Conservation (phyloP, 1,140 invertebrate species). For the Drosophila willistoni region DNA sequence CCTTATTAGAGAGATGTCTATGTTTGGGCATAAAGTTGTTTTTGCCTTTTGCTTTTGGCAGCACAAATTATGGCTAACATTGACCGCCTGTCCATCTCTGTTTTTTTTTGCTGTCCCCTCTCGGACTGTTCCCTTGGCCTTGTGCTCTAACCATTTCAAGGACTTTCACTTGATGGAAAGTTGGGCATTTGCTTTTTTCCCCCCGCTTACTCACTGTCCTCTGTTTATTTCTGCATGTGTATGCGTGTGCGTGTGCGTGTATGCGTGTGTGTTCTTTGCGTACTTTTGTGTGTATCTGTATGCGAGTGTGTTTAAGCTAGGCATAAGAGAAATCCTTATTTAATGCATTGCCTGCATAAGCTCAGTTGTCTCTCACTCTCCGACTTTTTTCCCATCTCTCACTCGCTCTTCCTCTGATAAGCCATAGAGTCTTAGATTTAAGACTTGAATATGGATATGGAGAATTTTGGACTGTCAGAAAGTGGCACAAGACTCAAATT, state of each 20-base stretch:
- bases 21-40: constrained; percentile 15
- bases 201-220: not conserved
- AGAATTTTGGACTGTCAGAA: not conserved
- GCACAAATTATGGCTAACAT: constrained; percentile 71
- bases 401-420: not conserved
- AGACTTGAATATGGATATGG: constrained; percentile 12
- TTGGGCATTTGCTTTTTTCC: constrained; percentile 19
- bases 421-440: constrained; percentile 6
- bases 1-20: constrained; percentile 52
- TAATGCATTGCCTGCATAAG: constrained; percentile 21
- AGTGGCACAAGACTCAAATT: constrained; percentile 1
- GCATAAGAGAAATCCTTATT: constrained; percentile 15
- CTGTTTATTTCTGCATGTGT: not conserved
- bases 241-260: not conserved
- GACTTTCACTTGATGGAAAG: constrained; percentile 51
- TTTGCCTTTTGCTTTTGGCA: constrained; percentile 66
- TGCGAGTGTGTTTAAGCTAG: constrained; percentile 6
- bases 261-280: not conserved
- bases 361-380: constrained; percentile 3
- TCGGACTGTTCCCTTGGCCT: not conserved
- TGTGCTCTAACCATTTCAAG: constrained; percentile 27
- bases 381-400: no score
- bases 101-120: not conserved
- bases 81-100: constrained; percentile 47
- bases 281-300: not conserved